These are phyloP conservation scores for Geophilus truncorum DNA, from an alignment of 2,888 invertebrate genomes.

Conservation along the genomic window DNA sequence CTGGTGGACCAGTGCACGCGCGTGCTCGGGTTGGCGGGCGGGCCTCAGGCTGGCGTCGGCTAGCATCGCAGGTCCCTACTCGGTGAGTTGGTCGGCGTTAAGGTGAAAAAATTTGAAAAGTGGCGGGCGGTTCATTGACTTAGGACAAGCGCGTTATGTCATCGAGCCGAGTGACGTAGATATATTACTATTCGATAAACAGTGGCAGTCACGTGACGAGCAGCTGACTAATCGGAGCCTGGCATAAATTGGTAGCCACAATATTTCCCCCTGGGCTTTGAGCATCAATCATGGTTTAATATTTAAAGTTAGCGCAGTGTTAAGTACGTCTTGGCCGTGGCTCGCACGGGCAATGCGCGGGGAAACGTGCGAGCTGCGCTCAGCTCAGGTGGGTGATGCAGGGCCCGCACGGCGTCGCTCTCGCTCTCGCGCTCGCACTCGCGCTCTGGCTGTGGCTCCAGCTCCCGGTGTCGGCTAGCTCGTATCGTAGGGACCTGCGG, in stretches of 20 bases:
- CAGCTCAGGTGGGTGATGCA: conserved; percentile 8
- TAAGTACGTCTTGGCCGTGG: background rate
- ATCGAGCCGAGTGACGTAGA: conserved; percentile 32
- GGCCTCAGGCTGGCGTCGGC: background rate
- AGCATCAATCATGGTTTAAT: conserved; percentile 31
- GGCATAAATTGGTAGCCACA: conserved; percentile 31
- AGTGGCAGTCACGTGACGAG: conserved; percentile 31
- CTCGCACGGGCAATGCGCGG: background rate
- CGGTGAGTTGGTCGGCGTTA: background rate
- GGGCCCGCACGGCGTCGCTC: background rate
- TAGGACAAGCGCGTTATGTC: conserved; percentile 32
- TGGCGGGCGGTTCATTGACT: conserved; percentile 35
- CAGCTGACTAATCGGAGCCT: conserved; percentile 35
- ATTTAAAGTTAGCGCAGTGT: conserved; percentile 18
- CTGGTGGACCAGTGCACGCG: background rate
- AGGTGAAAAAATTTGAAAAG: conserved; percentile 33
- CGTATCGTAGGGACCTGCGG: conserved; percentile 28
- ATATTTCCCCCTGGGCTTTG: conserved; percentile 27
- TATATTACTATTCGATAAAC: conserved; percentile 35
- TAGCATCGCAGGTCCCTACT: conserved; percentile 1
- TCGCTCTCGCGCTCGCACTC: background rate
- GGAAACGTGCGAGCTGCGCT: background rate
- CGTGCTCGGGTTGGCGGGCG: conserved; percentile 5
- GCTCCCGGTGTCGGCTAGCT: conserved; percentile 13
- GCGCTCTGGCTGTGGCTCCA: background rate